Evolutionary conservation across 2,888 invertebrate genomes (phyloP).

Genomic region (Drosophila flavopinicola): DNA sequence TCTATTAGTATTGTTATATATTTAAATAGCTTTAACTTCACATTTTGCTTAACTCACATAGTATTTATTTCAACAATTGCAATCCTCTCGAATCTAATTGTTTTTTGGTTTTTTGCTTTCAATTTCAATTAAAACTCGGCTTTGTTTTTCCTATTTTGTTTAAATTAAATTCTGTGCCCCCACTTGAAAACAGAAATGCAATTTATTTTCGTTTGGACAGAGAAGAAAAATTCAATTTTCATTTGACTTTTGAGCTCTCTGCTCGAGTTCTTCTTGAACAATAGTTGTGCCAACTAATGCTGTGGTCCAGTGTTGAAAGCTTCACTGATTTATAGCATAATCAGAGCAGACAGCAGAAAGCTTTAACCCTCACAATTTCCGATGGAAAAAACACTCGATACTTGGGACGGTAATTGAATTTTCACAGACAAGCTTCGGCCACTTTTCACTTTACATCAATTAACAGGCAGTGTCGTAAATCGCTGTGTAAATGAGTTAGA

Average conservation of each 20-base stretch:
- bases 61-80: background rate
- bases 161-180: slow-evolving; percentile 17
- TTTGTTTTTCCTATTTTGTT: background rate
- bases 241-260: slow-evolving; percentile 21
- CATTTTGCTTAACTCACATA: background rate
- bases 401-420: slow-evolving; percentile 50
- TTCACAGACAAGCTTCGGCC: slow-evolving; percentile 28
- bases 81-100: background rate
- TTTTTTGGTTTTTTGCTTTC: background rate
- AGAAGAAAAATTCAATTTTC: slow-evolving; percentile 4
- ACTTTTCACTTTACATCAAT: slow-evolving; percentile 56
- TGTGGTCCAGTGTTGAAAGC: slow-evolving; percentile 26
- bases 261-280: slow-evolving; percentile 4
- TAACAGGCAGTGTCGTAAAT: slow-evolving; percentile 42
- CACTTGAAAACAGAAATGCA: slow-evolving; percentile 1
- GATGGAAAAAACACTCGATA: slow-evolving; percentile 32
- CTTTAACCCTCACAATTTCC: slow-evolving; percentile 22
- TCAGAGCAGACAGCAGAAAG: slow-evolving; percentile 16
- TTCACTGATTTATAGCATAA: slow-evolving; percentile 51
- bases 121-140: slow-evolving; percentile 7
- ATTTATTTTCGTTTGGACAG: slow-evolving; percentile 11
- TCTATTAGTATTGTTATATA: too few species aligned
- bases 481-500: slow-evolving; percentile 25
- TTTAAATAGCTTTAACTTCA: background rate
- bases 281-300: slow-evolving; percentile 20